Evolutionary conservation across 2,113 vertebrate genomes (phyloP), one percentile per base, ranked within the genome.

Genomic region (Glaucidium brasilianum): DNA sequence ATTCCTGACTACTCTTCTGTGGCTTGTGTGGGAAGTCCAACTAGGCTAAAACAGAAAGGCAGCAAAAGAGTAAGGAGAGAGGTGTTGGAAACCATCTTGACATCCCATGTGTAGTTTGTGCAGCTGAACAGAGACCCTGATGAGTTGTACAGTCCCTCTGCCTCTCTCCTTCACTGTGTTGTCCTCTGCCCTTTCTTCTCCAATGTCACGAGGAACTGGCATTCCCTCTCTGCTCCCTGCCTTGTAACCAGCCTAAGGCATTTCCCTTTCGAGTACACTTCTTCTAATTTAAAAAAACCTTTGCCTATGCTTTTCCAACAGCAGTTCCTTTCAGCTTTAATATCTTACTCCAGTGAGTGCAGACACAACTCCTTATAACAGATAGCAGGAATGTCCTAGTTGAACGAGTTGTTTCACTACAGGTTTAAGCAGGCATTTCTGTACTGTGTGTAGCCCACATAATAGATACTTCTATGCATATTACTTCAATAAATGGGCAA

Each of bases 201-300:
- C 25, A 67, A 1, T 0, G 2, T 21, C 35, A 18, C 0, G 2
- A 47, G 30, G 34, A 30, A 12, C 35, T 11, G 29, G 9, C 18
- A 12, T 53, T 3, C 30, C 25, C 12, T 78, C 16, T 55, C n/a
- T 71, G 16, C 34, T 73, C 35, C n/a, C 3, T 35, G 37, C 14
- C 23, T 59, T 49, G 4, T 34, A 8, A 35, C 11, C 23, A 37
- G 15, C 56, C 34, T 34, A 19, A 29, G 22, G 8, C 11, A 29
- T n/a, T 80, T 80, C 52, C 55, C 15, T 77, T 86, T 35, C 18
- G 35, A 18, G 3, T 35, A 4, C 5, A 11, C 6, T 41, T 7
- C 20, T 64, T 72, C 15, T 6, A 13, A 11, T 64, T 86, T n/a
- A 20, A 41, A 71, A 45, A 43, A 3, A 5, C 2, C 2, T 11